Evolutionary conservation across 2,888 invertebrate genomes (phyloP), one percentile per base, ranked within the genome.

Genomic region (Stenotaenia linearis): DNA sequence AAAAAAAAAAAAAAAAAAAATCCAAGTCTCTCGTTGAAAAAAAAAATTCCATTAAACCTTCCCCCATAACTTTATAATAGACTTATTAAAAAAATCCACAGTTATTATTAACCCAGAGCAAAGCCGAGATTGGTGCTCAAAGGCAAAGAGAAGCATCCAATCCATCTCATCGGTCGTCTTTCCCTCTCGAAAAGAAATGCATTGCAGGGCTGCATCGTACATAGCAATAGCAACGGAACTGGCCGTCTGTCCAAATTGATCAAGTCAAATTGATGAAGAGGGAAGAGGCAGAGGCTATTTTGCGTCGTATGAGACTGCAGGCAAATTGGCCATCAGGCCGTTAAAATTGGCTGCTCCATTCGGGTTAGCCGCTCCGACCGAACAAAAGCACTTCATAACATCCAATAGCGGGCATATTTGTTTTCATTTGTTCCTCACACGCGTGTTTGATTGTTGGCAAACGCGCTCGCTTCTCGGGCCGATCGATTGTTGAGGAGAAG

Each of bases 181-280:
- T 45, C n/a, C 15, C 45, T 12, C 37, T 37, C 18, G 21, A 15
- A 18, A n/a, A n/a, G 50, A 21, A 50, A 18, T 18, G 50, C 5
- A 18, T 18, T 50, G 50, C 50, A 50, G 50, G 5, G 5, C 5
- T 3, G 1, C 28, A 12, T 25, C 69, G 12, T 28, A 23, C 23
- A 28, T 28, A 69, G 69, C 69, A 69, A 69, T 23, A 69, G 69
- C 23, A 69, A 69, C 12, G 69, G 23, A 28, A 69, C 25, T 69
- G 69, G 69, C 69, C 69, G 69, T 69, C 69, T 69, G 69, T 69
- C 69, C 69, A 69, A 69, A 69, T 69, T 69, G 69, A 69, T 69
- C 69, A 69, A 69, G 69, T 69, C 69, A 69, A 69, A 69, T 69
- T 69, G 69, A 69, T 69, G 69, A 69, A 69, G 69, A 69, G 69